phyloP scores from a whole-genome alignment of 2,113 vertebrate genomes.

The Rhinichthys klamathensis region DNA sequence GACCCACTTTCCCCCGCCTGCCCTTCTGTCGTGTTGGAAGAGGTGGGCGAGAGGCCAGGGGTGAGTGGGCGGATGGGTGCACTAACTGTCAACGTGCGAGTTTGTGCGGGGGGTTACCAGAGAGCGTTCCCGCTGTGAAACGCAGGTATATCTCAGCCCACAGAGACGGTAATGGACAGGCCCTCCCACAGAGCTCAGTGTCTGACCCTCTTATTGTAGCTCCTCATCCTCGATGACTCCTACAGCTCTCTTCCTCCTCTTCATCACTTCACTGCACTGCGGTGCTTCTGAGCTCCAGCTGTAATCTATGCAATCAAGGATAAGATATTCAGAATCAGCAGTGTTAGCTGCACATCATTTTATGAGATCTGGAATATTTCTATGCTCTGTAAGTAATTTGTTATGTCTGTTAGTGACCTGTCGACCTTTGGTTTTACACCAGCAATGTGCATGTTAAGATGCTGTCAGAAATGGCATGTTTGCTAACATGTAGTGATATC shows the following conservation, averaged over 20 bases:
- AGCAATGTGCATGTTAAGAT: not conserved
- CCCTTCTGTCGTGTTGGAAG: slow-evolving; percentile 64
- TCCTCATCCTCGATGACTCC: slow-evolving; percentile 63
- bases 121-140: slow-evolving; percentile 66
- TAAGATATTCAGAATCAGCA: slow-evolving; percentile 12
- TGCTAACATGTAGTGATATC: not conserved
- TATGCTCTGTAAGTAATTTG: not conserved
- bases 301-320: slow-evolving; percentile 8
- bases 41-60: slow-evolving; percentile 21
- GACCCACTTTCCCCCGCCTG: slow-evolving; percentile 71
- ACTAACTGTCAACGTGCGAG: not conserved
- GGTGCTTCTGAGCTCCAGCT: not conserved
- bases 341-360: not conserved
- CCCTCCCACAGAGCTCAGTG: slow-evolving; percentile 70
- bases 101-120: slow-evolving; percentile 40
- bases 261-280: slow-evolving; percentile 3
- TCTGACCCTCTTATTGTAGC: slow-evolving; percentile 73
- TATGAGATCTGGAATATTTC: slow-evolving; percentile 25
- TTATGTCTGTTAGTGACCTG: slow-evolving; percentile 32
- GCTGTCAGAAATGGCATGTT: slow-evolving; percentile 42
- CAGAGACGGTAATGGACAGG: slow-evolving; percentile 60
- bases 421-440: slow-evolving; percentile 35
- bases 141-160: slow-evolving; percentile 72
- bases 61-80: slow-evolving; percentile 39
- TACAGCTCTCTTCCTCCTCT: slow-evolving; percentile 49